Conservation (phyloP, 2,888 invertebrate genomes). For the Drosophila stalkeri region DNA sequence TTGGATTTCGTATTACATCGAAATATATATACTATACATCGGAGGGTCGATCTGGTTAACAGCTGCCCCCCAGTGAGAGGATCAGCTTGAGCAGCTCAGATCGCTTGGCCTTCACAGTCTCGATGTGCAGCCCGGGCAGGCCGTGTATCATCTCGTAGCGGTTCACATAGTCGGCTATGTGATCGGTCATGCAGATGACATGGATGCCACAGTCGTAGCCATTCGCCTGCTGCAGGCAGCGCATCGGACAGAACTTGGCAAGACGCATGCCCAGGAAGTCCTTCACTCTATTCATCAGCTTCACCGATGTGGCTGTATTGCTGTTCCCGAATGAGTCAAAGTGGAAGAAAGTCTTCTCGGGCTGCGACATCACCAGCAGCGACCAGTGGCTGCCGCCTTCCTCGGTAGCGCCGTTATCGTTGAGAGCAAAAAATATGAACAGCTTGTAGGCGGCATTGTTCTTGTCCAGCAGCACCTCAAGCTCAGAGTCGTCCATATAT, state of each 20-base stretch:
- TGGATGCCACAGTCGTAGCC: constrained; percentile 96
- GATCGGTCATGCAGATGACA: constrained; percentile 93
- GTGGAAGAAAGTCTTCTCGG: constrained; percentile 91
- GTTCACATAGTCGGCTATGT: constrained; percentile 83
- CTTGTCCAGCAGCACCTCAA: constrained; percentile 90
- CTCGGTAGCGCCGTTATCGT: constrained; percentile 90
- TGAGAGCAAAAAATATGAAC: constrained; percentile 94
- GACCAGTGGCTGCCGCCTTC: constrained; percentile 97
- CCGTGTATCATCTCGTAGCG: constrained; percentile 80
- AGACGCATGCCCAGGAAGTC: constrained; percentile 81
- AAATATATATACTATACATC: background rate
- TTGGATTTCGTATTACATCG: background rate
- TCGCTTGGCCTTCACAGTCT: constrained; percentile 87
- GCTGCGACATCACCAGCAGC: constrained; percentile 91
- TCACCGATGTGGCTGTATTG: constrained; percentile 89
- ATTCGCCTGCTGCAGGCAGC: constrained; percentile 92
- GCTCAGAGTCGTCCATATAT: constrained; percentile 90
- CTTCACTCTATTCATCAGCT: constrained; percentile 87
- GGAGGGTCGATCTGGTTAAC: background rate
- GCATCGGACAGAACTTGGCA: constrained; percentile 86
- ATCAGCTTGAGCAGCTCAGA: constrained; percentile 88
- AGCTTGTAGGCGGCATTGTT: constrained; percentile 88
- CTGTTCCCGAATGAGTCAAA: constrained; percentile 91
- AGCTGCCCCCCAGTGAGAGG: constrained; percentile 85
- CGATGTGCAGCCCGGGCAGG: constrained; percentile 84